These are phyloP conservation scores for Drosophila nebulosa DNA, from an alignment of 1,140 invertebrate genomes.

Conservation along the genomic window DNA sequence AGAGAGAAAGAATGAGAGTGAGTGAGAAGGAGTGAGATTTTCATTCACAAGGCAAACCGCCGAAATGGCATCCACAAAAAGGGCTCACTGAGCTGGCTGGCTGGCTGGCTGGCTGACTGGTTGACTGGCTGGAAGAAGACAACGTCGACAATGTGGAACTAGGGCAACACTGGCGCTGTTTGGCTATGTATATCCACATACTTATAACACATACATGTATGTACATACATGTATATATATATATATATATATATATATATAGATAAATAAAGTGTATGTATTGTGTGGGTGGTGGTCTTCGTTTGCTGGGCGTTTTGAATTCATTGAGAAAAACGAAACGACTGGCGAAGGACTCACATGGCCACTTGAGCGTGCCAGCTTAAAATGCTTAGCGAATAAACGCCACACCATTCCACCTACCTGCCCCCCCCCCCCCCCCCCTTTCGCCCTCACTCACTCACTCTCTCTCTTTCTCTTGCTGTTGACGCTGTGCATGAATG, in stretches of 20 bases:
- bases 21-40: conserved; percentile 34
- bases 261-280: neutral
- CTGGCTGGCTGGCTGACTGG: neutral
- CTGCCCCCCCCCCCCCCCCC: no score
- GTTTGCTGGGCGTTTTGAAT: conserved; percentile 27
- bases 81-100: conserved; percentile 22
- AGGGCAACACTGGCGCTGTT: conserved; percentile 55
- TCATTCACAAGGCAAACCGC: conserved; percentile 69
- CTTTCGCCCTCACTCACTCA: neutral
- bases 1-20: conserved; percentile 14
- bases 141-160: conserved; percentile 56
- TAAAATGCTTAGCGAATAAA: conserved; percentile 45
- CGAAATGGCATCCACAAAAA: conserved; percentile 56
- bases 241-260: no score
- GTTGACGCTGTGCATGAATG: conserved; percentile 40
- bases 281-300: conserved; percentile 19
- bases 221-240: neutral
- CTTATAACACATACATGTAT: neutral
- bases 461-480: neutral
- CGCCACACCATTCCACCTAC: neutral
- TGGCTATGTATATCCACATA: conserved; percentile 15
- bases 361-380: conserved; percentile 60
- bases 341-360: conserved; percentile 52
- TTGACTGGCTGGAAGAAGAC: neutral
- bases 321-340: conserved; percentile 72